Evolutionary conservation across 2,888 invertebrate species (phyloP), one percentile per base, ranked within the genome.

Genomic region (Sphaerophoria taeniata): DNA sequence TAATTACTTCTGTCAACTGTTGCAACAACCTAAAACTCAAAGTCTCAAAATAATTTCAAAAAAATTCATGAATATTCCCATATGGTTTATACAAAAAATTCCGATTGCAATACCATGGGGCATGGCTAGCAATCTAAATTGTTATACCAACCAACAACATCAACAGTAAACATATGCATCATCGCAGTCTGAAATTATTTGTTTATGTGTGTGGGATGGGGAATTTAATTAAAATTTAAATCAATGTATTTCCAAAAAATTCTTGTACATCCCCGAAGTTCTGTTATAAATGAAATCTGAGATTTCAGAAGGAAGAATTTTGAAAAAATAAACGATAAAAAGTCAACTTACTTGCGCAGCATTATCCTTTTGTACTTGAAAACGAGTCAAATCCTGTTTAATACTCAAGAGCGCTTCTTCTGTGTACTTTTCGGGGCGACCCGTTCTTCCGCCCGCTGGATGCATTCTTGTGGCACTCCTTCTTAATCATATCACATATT

Each of bases 361-460:
- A 91, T 91, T 91, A 89, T 92, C 92, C 88, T 91, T 91, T 90
- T 90, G 91, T 90, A 92, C 89, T 91, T 92, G 90, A 88, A 90
- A 92, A 87, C 92, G 90, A 69, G 90, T 91, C 87, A 92, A 89
- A 90, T 92, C 92, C 89, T 92, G 91, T 89, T 92, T 92, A 81
- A 92, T 92, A 88, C 90, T 90, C 90, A 92, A 92, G 88, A 92
- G 91, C 88, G 92, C 92, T 89, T 92, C 91, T 87, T 91, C 91
- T 88, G 92, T 91, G 88, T 92, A 92, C 89, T 91, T 92, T 91
- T 92, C 92, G 91, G 92, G 90, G 89, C 91, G 92, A 90, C 92
- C 91, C 91, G 92, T 91, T 92, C 92, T 92, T 91, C 92, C 92
- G 91, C 91, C 92, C 91, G 92, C 91, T 92, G 91, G 91, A 92